Evolutionary conservation across 1,140 invertebrate species (phyloP), one percentile per base, ranked within the genome.

Genomic region (Lethocerus indicus): DNA sequence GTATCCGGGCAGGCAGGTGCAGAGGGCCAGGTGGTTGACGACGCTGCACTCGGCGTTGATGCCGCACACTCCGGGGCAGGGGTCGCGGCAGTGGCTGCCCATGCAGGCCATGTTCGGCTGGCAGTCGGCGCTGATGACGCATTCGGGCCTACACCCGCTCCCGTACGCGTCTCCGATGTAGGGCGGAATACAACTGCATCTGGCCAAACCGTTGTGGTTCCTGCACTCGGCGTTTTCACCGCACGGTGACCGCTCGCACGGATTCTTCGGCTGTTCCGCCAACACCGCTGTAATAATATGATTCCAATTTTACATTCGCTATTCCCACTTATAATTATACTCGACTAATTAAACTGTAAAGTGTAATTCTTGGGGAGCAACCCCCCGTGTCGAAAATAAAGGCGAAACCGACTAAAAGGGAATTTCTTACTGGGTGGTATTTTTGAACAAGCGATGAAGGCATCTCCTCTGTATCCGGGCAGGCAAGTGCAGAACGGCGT

Each of bases 1-100:
- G 56, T 76, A 79, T 28, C 81, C 83, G 51, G 71, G 73, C 2
- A 77, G 61, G 56, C 87, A 90, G 36, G 75, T 76, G 61, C 87
- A 90, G 3, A 79, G 72, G 1, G 87, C 83, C 50, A 87, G 68
- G 59, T 90, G 87, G 60, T 86, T 82, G 1, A 83, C 73, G 0
- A 88, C 82, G 54, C 71, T 72, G 59, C 86, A 90, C 54, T 81
- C 70, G 1, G 85, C 82, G 60, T 83, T 82, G 0, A 70, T 57
- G 23, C 87, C 87, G 63, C 87, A 91, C 14, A 84, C 75, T 14
- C 84, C 83, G n/a, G 75, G 71, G 61, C 87, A 91, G 20, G 87
- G 87, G 68, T 90, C 78, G 56, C 81, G 68, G 60, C 87, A 91
- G 59, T 85, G 78, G 61, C 83, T 78, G 57, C 82, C 79, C n/a